Evolutionary conservation across 2,888 invertebrate species (phyloP).

Genomic region (Bombyx huttoni): DNA sequence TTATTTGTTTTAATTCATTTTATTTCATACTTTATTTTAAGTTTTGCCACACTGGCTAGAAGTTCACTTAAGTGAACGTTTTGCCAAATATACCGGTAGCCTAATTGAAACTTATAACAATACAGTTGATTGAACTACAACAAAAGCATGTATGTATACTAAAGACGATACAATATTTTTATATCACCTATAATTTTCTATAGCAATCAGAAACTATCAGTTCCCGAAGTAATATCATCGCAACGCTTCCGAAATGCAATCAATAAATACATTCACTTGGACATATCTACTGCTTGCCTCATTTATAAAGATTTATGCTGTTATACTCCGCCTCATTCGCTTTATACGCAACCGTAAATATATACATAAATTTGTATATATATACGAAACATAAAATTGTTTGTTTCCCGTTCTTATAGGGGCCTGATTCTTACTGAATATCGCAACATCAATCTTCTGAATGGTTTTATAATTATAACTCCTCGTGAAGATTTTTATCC

Average conservation of each 20-base stretch:
- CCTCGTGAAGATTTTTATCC: too few species aligned
- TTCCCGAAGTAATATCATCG: slow-evolving; percentile 1
- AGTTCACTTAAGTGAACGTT: too few species aligned
- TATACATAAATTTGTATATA: slow-evolving; percentile 3
- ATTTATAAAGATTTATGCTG: slow-evolving; percentile 43
- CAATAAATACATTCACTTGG: slow-evolving; percentile 10
- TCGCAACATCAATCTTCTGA: not conserved
- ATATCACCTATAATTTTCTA: not conserved
- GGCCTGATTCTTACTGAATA: not conserved
- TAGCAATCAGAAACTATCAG: not conserved
- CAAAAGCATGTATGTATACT: too few species aligned
- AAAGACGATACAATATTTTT: too few species aligned
- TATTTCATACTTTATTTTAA: too few species aligned
- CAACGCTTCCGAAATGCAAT: slow-evolving; percentile 8
- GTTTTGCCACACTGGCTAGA: too few species aligned
- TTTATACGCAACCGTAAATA: slow-evolving; percentile 5
- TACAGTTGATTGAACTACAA: too few species aligned
- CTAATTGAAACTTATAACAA: too few species aligned
- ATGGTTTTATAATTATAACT: not conserved
- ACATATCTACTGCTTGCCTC: slow-evolving; percentile 12
- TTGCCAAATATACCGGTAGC: too few species aligned
- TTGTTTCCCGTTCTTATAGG: slow-evolving; percentile 12
- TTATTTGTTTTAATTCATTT: too few species aligned
- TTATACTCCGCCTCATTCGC: slow-evolving; percentile 15
- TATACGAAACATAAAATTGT: slow-evolving; percentile 18